Percentiles rank a stretch among this genome's conserved stretches.
These are phyloP conservation scores for Elmis aenea DNA, from an alignment of 2,888 invertebrate genomes.

Conservation along the genomic window DNA sequence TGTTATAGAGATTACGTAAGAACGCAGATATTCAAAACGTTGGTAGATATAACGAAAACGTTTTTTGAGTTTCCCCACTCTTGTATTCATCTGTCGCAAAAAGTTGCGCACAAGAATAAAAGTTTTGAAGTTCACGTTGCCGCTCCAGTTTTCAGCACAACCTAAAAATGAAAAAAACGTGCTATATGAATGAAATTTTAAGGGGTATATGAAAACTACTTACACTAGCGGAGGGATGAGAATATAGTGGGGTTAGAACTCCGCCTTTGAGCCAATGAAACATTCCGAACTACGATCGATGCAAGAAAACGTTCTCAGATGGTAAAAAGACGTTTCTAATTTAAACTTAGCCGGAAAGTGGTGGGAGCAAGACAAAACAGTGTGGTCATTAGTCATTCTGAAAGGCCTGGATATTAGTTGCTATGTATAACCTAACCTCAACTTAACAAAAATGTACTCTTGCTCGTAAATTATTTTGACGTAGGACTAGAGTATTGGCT, in stretches of 20 bases:
- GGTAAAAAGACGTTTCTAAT: constrained; percentile 48
- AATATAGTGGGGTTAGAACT: constrained; percentile 36
- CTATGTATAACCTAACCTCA: constrained; percentile 45
- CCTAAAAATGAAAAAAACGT: constrained; percentile 18
- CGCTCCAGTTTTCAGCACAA: constrained; percentile 12
- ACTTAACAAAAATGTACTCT: constrained; percentile 45
- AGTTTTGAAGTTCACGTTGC: constrained; percentile 15
- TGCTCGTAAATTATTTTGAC: constrained; percentile 49
- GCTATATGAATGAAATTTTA: constrained; percentile 29
- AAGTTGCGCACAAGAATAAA: no score
- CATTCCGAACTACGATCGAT: constrained; percentile 39
- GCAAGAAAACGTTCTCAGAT: constrained; percentile 49
- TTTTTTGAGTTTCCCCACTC: no score
- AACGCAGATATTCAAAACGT: no score
- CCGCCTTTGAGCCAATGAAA: constrained; percentile 46
- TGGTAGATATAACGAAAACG: no score
- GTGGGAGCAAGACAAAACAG: constrained; percentile 41
- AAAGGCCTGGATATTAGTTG: constrained; percentile 46
- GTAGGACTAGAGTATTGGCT: constrained; percentile 41
- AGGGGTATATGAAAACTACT: constrained; percentile 20
- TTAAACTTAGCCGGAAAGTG: constrained; percentile 34
- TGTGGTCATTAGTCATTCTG: constrained; percentile 47
- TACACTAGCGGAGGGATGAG: constrained; percentile 31
- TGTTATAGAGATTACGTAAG: no score
- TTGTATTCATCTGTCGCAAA: not conserved